Conservation (phyloP, 2,797 vertebrate species). For the Microchirus variegatus region DNA sequence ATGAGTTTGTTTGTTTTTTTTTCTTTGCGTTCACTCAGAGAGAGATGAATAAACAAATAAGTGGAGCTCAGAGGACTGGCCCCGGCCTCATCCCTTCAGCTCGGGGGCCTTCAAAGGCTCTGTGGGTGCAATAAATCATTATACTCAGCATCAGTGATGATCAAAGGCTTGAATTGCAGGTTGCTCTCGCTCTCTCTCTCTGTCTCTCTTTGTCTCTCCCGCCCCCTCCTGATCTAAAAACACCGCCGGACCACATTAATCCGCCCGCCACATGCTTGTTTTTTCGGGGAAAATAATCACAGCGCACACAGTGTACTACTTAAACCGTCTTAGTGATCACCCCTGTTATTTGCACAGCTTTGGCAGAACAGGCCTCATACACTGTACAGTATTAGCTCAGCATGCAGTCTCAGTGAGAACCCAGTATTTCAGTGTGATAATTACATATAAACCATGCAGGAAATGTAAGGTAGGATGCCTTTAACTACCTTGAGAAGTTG, state of each 20-base stretch:
- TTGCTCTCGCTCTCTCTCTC: slow-evolving; percentile 23
- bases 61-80: slow-evolving; percentile 46
- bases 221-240: slow-evolving; percentile 49
- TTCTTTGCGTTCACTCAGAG: slow-evolving; percentile 17
- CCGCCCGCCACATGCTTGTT: slow-evolving; percentile 53
- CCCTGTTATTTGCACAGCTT: slow-evolving; percentile 60
- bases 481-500: background rate
- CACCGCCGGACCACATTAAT: slow-evolving; percentile 53
- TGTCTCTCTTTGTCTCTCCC: slow-evolving; percentile 18
- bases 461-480: background rate
- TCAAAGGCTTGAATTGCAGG: slow-evolving; percentile 66
- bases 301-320: slow-evolving; percentile 57
- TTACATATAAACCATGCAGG: background rate
- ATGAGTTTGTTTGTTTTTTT: too few relatives aligned
- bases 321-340: slow-evolving; percentile 63
- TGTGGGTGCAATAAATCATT: slow-evolving; percentile 58
- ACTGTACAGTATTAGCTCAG: slow-evolving; percentile 38
- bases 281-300: slow-evolving; percentile 59
- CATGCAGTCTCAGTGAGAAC: slow-evolving; percentile 4
- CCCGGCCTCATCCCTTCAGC: slow-evolving; percentile 23
- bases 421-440: slow-evolving; percentile 1
- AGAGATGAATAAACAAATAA: slow-evolving; percentile 54
- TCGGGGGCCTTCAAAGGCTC: slow-evolving; percentile 65
- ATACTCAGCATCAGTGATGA: slow-evolving; percentile 63
- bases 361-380: slow-evolving; percentile 30